phyloP scores from a whole-genome alignment of 2,888 invertebrate species.

The Onchidella celtica region DNA sequence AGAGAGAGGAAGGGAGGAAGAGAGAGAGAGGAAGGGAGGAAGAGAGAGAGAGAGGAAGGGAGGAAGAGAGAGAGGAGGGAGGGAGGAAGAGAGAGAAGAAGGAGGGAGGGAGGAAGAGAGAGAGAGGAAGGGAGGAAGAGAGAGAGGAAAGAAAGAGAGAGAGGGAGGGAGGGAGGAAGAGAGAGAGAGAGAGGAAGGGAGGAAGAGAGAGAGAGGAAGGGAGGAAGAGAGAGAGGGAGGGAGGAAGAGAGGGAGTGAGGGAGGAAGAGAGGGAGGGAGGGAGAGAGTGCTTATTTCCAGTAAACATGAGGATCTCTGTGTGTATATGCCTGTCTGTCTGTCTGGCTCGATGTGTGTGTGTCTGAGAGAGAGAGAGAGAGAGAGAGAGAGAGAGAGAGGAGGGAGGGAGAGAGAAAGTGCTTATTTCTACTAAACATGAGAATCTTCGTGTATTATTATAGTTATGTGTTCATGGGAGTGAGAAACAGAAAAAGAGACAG shows the following conservation, averaged over 20 bases:
- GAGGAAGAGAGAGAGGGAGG: background rate
- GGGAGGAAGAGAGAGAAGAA: background rate
- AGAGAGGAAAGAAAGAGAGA: background rate
- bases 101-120: too few relatives aligned
- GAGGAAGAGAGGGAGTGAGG: background rate
- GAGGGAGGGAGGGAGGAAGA: background rate
- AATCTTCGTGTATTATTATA: too few relatives aligned
- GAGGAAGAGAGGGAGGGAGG: background rate
- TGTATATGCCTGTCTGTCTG: too few relatives aligned
- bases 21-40: background rate
- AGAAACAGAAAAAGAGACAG: too few relatives aligned
- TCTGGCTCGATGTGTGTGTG: background rate
- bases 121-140: too few relatives aligned
- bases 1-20: background rate
- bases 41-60: background rate
- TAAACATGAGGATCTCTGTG: too few relatives aligned
- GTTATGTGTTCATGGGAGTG: too few relatives aligned
- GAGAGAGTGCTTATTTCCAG: too few relatives aligned
- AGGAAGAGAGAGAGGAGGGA: background rate
- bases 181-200: background rate
- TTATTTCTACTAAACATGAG: too few relatives aligned
- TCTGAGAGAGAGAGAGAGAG: background rate
- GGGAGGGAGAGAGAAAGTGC: conserved; percentile 19
- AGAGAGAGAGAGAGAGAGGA: background rate
- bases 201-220: background rate